phyloP scores from a whole-genome alignment of 2,113 vertebrate genomes.

The Camelus bactrianus region DNA sequence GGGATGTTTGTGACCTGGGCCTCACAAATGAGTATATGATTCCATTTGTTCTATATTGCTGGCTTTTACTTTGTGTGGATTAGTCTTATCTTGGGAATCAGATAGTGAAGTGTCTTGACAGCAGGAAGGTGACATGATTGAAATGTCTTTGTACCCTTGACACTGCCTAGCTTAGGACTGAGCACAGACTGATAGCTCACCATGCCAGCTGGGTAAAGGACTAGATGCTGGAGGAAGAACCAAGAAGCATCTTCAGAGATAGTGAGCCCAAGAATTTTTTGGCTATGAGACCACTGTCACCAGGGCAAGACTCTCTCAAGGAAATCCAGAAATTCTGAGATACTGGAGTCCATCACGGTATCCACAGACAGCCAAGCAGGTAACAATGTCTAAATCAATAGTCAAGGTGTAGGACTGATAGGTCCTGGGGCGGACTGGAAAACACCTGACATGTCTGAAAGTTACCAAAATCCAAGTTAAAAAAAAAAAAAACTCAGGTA shows the following conservation, averaged over 20 bases:
- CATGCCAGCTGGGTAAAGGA: not conserved
- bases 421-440: not conserved
- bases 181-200: not conserved
- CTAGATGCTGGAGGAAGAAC: not conserved
- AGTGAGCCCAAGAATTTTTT: not conserved
- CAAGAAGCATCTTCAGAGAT: not conserved
- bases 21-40: not conserved
- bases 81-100: slow-evolving; percentile 30
- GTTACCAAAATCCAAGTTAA: not conserved
- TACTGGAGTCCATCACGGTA: not conserved
- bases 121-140: not conserved
- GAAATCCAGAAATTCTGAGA: not conserved
- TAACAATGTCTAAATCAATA: not conserved
- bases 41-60: not conserved
- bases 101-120: not conserved
- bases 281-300: not conserved
- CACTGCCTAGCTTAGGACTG: not conserved
- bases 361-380: not conserved
- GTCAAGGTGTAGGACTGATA: not conserved
- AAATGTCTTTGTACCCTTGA: not conserved
- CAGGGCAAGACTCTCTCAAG: not conserved
- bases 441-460: not conserved
- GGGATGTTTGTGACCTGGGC: not conserved
- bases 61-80: not conserved
- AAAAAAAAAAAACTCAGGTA: not conserved